phyloP scores from a whole-genome alignment of 1,140 invertebrate species.

The Drosophila quadrilineata region DNA sequence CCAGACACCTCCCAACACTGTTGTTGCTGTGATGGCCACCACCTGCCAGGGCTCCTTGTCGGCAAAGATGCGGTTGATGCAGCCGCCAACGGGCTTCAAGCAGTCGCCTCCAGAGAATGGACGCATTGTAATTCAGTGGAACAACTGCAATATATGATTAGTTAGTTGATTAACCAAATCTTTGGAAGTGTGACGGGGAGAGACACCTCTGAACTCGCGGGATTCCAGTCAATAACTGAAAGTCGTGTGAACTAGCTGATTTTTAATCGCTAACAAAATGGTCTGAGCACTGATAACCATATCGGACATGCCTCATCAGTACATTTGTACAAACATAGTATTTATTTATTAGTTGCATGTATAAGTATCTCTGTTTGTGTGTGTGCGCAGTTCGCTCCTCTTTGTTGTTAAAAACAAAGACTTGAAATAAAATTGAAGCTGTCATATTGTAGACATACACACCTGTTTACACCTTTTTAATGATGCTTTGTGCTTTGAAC shows the following conservation, averaged over 20 bases:
- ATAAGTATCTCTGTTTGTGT: background rate
- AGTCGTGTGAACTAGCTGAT: constrained; percentile 11
- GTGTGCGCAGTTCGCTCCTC: background rate
- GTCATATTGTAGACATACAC: background rate
- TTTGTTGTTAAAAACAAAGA: constrained; percentile 1
- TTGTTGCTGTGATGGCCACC: constrained; percentile 87
- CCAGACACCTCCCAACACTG: constrained; percentile 86
- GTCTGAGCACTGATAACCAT: constrained; percentile 49
- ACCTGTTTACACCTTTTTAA: constrained; percentile 7
- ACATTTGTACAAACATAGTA: too few relatives aligned
- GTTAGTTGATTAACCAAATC: background rate
- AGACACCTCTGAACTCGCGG: constrained; percentile 29
- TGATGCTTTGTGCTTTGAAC: background rate
- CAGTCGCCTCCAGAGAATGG: constrained; percentile 58
- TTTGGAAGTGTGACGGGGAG: background rate
- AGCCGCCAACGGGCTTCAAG: constrained; percentile 54
- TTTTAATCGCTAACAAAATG: constrained; percentile 50
- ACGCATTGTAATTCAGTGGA: constrained; percentile 44
- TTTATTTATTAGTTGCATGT: background rate
- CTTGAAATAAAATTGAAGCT: background rate
- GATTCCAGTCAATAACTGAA: constrained; percentile 47
- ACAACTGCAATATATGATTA: constrained; percentile 4
- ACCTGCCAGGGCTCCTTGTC: constrained; percentile 89
- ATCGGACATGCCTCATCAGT: constrained; percentile 14
- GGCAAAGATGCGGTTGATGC: constrained; percentile 84